phyloP scores from a whole-genome alignment of 2,888 invertebrate genomes.

The Brachycybe producta region DNA sequence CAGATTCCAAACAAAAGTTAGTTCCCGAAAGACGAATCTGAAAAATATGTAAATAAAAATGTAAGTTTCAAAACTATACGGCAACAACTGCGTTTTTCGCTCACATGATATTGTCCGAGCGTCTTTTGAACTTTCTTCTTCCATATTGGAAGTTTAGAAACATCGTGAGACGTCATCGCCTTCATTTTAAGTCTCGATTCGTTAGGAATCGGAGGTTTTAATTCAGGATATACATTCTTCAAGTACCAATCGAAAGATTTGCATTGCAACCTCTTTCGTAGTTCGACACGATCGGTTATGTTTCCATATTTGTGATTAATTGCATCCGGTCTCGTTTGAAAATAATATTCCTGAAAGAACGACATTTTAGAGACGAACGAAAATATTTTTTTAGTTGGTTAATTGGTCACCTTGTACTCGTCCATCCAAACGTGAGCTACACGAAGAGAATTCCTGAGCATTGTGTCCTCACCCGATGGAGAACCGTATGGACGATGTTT shows the following conservation, averaged over 20 bases:
- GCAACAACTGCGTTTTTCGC: too few relatives aligned
- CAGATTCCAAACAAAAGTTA: constrained; percentile 63
- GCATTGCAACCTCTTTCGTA: constrained; percentile 63
- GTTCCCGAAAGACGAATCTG: constrained; percentile 57
- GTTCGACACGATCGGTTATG: constrained; percentile 53
- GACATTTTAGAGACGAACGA: not conserved
- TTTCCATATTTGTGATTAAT: constrained; percentile 52
- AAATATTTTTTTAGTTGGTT: not conserved
- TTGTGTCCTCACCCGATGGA: constrained; percentile 67
- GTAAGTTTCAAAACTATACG: constrained; percentile 1
- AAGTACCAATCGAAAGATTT: constrained; percentile 78
- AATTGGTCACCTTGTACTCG: constrained; percentile 54
- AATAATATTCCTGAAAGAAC: constrained; percentile 52
- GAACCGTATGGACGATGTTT: constrained; percentile 83
- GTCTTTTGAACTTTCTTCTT: constrained; percentile 47
- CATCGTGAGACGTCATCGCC: constrained; percentile 31
- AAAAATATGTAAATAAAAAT: not conserved
- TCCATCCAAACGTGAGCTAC: constrained; percentile 97
- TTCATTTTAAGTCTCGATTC: constrained; percentile 35
- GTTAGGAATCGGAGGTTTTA: constrained; percentile 46
- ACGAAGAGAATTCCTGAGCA: constrained; percentile 79
- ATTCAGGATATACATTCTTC: constrained; percentile 67
- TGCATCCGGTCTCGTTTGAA: constrained; percentile 48
- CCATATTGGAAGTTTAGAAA: constrained; percentile 63
- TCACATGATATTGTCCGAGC: constrained; percentile 29